Percentiles rank a stretch among this genome's conserved stretches.
Evolutionary conservation across 2,888 invertebrate genomes (phyloP).

Genomic region (Octonoba sinensis): DNA sequence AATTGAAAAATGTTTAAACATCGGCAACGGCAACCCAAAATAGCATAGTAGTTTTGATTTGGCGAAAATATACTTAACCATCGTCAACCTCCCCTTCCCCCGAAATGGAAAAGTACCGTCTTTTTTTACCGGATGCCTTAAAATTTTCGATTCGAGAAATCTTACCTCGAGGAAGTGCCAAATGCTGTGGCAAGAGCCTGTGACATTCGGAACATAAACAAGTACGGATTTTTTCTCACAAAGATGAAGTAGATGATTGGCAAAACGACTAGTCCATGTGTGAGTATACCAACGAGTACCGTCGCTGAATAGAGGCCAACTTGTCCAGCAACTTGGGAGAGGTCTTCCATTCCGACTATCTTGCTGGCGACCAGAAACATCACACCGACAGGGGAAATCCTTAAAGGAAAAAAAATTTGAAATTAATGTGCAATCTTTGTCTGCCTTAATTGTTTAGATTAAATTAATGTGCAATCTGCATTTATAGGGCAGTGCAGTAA

Average conservation of each 20-base stretch:
- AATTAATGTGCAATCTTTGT: neutral
- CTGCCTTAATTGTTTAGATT: too few relatives aligned
- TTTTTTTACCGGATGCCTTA: too few relatives aligned
- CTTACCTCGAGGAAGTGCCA: constrained; percentile 67
- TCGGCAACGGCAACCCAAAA: too few relatives aligned
- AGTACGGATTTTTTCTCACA: constrained; percentile 85
- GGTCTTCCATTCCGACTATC: constrained; percentile 89
- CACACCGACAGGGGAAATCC: constrained; percentile 91
- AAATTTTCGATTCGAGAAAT: neutral
- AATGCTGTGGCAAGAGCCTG: constrained; percentile 68
- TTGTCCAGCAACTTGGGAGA: constrained; percentile 85
- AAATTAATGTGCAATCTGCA: neutral
- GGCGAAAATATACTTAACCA: too few relatives aligned
- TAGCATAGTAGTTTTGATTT: too few relatives aligned
- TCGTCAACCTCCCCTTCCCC: too few relatives aligned
- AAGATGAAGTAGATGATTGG: constrained; percentile 87
- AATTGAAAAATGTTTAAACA: too few relatives aligned
- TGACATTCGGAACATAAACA: constrained; percentile 67
- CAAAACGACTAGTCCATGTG: constrained; percentile 92
- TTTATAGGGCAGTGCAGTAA: neutral
- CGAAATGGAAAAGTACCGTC: too few relatives aligned
- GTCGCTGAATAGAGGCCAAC: constrained; percentile 94
- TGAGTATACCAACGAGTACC: constrained; percentile 88
- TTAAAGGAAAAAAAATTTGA: constrained; percentile 71
- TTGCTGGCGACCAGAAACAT: constrained; percentile 91